Evolutionary conservation across 2,888 invertebrate genomes (phyloP).

Genomic region (Junonia oenone): DNA sequence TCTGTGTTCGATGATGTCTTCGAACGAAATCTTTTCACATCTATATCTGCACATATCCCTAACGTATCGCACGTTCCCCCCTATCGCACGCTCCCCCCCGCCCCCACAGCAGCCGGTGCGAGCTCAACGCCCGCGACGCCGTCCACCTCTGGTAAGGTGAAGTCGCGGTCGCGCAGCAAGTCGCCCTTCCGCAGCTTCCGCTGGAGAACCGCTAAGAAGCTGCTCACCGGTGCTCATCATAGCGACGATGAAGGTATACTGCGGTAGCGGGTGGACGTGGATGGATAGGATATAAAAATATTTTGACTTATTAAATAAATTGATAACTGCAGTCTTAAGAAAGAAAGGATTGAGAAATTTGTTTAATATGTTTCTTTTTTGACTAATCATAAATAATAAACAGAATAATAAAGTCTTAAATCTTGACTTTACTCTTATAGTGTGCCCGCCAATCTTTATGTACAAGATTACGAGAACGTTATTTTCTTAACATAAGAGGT

Average conservation of each 20-base stretch:
- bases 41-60: background rate
- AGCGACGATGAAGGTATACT: constrained; percentile 90
- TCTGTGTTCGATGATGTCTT: background rate
- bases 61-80: too few species aligned
- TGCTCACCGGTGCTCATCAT: constrained; percentile 83
- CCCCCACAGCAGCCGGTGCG: constrained; percentile 65
- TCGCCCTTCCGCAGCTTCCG: constrained; percentile 96
- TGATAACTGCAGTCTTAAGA: background rate
- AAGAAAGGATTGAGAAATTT: background rate
- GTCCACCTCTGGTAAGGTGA: constrained; percentile 82
- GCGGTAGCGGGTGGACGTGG: constrained; percentile 54
- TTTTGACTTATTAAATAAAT: background rate
- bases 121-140: constrained; percentile 68
- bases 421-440: too few species aligned
- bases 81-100: too few species aligned
- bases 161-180: constrained; percentile 94
- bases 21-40: background rate
- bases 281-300: constrained; percentile 26
- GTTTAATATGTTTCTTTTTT: too few species aligned
- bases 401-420: too few species aligned
- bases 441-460: too few species aligned
- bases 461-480: too few species aligned
- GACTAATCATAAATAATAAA: too few species aligned
- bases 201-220: constrained; percentile 89
- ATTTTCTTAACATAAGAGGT: too few species aligned